Evolutionary conservation across 2,888 invertebrate genomes (phyloP).

Genomic region (Melipona bicolor): DNA sequence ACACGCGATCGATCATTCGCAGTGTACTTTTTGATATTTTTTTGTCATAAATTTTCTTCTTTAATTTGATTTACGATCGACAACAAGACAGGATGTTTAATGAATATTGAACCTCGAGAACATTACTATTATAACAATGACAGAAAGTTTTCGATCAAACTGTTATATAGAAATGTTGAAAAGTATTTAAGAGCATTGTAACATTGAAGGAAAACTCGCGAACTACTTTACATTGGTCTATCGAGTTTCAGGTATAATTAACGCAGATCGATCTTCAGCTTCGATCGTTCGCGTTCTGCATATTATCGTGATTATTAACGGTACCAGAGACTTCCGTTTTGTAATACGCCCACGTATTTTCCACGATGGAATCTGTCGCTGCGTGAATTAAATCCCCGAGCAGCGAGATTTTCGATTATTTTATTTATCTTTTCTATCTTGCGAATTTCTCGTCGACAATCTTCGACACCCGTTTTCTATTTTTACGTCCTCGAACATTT

Average conservation of each 20-base stretch:
- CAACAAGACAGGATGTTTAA: background rate
- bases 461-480: background rate
- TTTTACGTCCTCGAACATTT: too few species aligned
- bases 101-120: background rate
- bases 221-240: background rate
- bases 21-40: background rate
- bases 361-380: background rate
- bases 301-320: constrained; percentile 54
- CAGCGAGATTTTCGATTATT: background rate
- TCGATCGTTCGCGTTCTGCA: constrained; percentile 30
- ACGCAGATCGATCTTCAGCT: constrained; percentile 16
- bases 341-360: constrained; percentile 18
- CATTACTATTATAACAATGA: too few species aligned
- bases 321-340: constrained; percentile 34
- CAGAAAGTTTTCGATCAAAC: too few species aligned
- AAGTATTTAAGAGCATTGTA: too few species aligned
- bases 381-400: constrained; percentile 16
- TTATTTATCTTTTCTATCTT: background rate
- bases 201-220: background rate
- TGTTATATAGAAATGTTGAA: too few species aligned
- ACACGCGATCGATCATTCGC: background rate
- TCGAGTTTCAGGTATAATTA: background rate
- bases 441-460: background rate
- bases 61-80: background rate
- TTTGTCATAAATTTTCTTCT: background rate